A percentile compares a stretch with the other conserved stretches of the same genome.
These are phyloP conservation scores for Botia almorhae DNA, from an alignment of 2,797 vertebrate genomes.

Conservation along the genomic window DNA sequence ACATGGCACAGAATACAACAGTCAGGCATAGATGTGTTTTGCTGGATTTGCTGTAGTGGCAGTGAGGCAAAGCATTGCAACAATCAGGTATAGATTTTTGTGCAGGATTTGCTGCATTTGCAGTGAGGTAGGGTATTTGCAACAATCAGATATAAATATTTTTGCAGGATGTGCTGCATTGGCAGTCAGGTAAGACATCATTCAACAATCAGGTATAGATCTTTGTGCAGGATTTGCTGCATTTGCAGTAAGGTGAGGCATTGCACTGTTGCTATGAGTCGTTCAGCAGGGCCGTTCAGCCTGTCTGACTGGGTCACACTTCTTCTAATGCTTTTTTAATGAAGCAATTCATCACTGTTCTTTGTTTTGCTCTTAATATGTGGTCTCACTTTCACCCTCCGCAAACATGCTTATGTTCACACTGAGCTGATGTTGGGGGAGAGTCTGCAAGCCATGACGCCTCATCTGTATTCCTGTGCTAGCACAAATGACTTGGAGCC, in stretches of 20 bases:
- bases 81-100: neutral
- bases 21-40: neutral
- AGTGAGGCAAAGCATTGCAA: neutral
- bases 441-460: conserved; percentile 35
- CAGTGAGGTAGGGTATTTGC: neutral
- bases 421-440: conserved; percentile 11
- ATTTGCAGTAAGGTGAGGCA: neutral
- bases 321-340: conserved; percentile 84
- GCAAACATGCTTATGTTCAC: conserved; percentile 22
- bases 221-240: conserved; percentile 2
- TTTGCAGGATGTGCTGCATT: conserved; percentile 10
- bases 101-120: conserved; percentile 10
- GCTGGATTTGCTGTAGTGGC: neutral
- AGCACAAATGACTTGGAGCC: conserved; percentile 15
- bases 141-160: neutral
- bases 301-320: conserved; percentile 67
- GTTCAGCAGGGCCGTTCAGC: conserved; percentile 39
- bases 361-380: conserved; percentile 62
- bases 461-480: conserved; percentile 58
- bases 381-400: conserved; percentile 44
- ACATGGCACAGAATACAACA: neutral
- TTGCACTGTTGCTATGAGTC: conserved; percentile 16
- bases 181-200: neutral
- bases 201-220: neutral
- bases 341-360: conserved; percentile 81